Conservation (phyloP, 2,113 vertebrate genomes). For the Delphinapterus leucas region DNA sequence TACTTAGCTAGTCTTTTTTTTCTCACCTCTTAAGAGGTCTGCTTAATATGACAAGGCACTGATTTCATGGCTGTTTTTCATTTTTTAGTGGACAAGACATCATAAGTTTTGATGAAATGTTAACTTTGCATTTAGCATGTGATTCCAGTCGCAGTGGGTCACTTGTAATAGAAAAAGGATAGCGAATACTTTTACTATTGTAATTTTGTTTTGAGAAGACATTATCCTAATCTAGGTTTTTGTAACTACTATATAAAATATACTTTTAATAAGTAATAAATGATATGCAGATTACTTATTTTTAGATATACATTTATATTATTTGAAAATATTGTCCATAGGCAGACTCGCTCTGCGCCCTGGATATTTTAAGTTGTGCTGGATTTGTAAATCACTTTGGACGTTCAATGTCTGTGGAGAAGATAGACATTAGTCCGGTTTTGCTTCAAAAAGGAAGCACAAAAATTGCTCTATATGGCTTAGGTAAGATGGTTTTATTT, state of each 20-base stretch:
- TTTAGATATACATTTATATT: neutral
- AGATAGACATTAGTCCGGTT: constrained; percentile 94
- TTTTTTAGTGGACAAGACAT: neutral
- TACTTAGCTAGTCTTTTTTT: neutral
- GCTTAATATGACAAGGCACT: neutral
- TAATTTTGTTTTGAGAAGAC: constrained; percentile 33
- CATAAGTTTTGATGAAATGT: neutral
- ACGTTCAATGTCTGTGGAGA: constrained; percentile 92
- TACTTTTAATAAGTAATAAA: neutral
- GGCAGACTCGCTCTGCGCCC: constrained; percentile 93
- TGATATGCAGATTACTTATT: neutral
- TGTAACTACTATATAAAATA: neutral
- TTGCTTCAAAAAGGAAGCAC: constrained; percentile 94
- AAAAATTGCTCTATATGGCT: constrained; percentile 94
- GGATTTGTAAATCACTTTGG: constrained; percentile 98
- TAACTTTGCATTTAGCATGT: neutral
- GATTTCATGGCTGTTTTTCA: neutral
- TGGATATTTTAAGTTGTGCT: constrained; percentile 95
- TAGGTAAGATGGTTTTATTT: constrained; percentile 87
- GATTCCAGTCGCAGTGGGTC: neutral
- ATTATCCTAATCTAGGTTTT: neutral
- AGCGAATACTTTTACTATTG: neutral
- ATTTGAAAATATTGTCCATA: constrained; percentile 72
- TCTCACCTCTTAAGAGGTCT: neutral
- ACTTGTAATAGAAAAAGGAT: neutral